A percentile compares a stretch with the other conserved stretches of the same genome.
phyloP scores from a whole-genome alignment of 2,888 invertebrate species.

The Phymatocera aterrima region DNA sequence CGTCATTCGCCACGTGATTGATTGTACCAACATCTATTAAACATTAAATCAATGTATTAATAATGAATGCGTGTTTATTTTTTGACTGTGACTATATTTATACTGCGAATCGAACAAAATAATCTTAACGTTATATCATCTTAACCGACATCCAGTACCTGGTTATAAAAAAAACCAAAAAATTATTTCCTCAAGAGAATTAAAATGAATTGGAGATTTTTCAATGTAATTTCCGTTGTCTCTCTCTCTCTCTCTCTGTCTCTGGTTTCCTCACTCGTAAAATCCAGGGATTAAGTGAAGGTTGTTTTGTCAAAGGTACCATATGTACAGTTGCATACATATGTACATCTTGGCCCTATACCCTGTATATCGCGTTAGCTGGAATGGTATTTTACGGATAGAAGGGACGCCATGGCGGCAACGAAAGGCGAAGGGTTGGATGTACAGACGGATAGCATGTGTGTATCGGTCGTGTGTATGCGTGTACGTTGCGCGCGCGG shows the following conservation, averaged over 20 bases:
- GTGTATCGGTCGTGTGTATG: not conserved
- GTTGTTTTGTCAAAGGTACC: slow-evolving; percentile 15
- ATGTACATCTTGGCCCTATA: slow-evolving; percentile 1
- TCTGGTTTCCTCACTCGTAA: slow-evolving; percentile 30
- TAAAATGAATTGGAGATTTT: not conserved
- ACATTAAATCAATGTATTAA: not conserved
- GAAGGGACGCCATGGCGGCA: slow-evolving; percentile 45
- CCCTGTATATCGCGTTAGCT: slow-evolving; percentile 20
- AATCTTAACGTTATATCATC: too few relatives aligned
- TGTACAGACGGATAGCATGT: not conserved
- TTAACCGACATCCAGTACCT: too few relatives aligned
- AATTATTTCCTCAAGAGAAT: not conserved
- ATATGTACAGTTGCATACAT: slow-evolving; percentile 1
- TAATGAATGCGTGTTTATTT: not conserved
- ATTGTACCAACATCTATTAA: slow-evolving; percentile 15
- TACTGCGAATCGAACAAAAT: too few relatives aligned
- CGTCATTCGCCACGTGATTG: slow-evolving; percentile 29
- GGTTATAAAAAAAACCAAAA: too few relatives aligned
- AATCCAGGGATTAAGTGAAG: not conserved
- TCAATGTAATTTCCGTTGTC: slow-evolving; percentile 16
- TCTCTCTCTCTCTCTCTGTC: slow-evolving; percentile 27
- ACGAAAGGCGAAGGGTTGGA: slow-evolving; percentile 44
- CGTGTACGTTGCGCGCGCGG: slow-evolving; percentile 12
- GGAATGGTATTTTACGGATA: slow-evolving; percentile 10
- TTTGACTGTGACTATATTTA: not conserved